These are phyloP conservation scores for Dermochelys coriacea DNA, from an alignment of 2,797 vertebrate genomes.

Conservation along the genomic window DNA sequence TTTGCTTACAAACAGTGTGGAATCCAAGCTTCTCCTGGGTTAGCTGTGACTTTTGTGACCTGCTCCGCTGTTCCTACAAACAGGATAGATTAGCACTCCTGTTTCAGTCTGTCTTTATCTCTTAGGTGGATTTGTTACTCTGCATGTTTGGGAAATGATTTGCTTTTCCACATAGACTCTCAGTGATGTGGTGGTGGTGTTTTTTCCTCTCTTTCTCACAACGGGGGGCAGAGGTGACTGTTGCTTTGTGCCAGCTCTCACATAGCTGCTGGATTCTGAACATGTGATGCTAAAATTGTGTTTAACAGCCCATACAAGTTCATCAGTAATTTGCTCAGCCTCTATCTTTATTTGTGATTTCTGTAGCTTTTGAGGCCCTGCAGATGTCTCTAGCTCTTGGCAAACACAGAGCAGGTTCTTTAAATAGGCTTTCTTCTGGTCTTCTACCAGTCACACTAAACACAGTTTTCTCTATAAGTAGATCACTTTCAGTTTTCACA, in stretches of 20 bases:
- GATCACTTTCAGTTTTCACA: neutral
- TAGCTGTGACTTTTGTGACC: neutral
- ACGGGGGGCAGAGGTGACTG: neutral
- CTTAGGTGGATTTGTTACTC: neutral
- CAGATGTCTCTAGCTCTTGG: conserved; percentile 8
- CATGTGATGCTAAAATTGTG: conserved; percentile 29
- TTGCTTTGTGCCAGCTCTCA: conserved; percentile 23
- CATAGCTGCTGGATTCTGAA: conserved; percentile 4
- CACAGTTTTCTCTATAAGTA: neutral
- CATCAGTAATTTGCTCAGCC: conserved; percentile 28
- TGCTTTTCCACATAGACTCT: neutral
- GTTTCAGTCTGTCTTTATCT: neutral
- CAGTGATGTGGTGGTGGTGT: neutral
- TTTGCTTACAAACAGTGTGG: neutral
- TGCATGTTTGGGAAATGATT: neutral
- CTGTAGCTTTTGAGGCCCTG: neutral
- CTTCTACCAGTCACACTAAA: neutral
- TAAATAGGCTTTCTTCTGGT: conserved; percentile 1
- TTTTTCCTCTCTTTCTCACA: neutral
- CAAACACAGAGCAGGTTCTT: conserved; percentile 3
- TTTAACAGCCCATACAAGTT: conserved; percentile 37
- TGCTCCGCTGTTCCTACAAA: neutral
- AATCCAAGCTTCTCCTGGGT: neutral
- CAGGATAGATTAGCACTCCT: neutral
- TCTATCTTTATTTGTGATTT: neutral